Evolutionary conservation across 1,140 invertebrate species (phyloP).

Genomic region (Nasonia longicornis): DNA sequence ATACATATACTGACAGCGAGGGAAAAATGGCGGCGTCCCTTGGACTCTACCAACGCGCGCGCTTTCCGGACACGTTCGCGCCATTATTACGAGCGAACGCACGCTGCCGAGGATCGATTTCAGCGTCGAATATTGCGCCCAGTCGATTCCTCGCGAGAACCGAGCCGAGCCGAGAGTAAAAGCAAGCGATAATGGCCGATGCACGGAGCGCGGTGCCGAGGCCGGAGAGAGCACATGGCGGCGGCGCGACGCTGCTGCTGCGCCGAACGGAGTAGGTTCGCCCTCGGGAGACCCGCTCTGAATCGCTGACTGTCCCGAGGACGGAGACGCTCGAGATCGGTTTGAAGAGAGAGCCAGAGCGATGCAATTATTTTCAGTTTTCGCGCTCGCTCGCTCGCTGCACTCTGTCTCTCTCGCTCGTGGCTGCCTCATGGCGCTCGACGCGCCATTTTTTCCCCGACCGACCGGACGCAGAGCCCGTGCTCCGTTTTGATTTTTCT

Average conservation of each 20-base stretch:
- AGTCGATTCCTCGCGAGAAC: neutral
- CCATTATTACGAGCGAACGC: neutral
- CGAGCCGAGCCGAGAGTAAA: neutral
- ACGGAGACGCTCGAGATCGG: neutral
- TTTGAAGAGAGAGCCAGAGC: neutral
- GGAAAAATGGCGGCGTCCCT: conserved; percentile 57
- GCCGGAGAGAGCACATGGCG: conserved; percentile 41
- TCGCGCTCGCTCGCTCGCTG: conserved; percentile 11
- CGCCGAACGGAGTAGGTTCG: neutral
- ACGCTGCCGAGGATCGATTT: neutral
- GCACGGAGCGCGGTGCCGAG: neutral
- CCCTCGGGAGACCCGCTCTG: neutral
- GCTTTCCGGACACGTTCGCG: conserved; percentile 3
- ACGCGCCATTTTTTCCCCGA: conserved; percentile 43
- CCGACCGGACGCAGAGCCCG: neutral
- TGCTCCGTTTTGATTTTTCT: neutral
- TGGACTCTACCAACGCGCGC: conserved; percentile 39
- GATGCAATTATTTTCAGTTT: neutral
- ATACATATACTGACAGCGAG: conserved; percentile 29
- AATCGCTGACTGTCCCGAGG: neutral
- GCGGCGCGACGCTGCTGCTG: neutral
- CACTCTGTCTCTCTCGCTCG: neutral
- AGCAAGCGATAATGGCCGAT: neutral
- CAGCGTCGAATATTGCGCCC: neutral
- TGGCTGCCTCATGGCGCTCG: conserved; percentile 33